phyloP scores from a whole-genome alignment of 2,888 invertebrate genomes.

The Eustalomyia histrio region DNA sequence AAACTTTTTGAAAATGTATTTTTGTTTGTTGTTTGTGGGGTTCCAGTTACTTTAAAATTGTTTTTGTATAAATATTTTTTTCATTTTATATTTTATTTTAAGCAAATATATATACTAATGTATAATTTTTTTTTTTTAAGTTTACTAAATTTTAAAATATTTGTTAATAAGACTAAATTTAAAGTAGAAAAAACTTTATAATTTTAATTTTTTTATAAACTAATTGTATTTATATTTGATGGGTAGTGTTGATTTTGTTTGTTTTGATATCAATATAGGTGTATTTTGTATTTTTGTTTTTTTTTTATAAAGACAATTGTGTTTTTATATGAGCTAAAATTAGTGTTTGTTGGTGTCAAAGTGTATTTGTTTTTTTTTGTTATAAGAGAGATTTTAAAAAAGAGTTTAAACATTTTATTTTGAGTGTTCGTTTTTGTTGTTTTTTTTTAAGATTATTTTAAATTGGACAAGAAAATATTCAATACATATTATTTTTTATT shows the following conservation, averaged over 20 bases:
- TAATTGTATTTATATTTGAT: conserved; percentile 52
- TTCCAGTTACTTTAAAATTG: background rate
- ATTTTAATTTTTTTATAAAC: conserved; percentile 39
- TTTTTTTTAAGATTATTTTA: conserved; percentile 23
- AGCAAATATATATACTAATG: background rate
- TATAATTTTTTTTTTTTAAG: conserved; percentile 11
- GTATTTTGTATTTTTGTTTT: conserved; percentile 23
- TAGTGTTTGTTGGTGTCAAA: conserved; percentile 31
- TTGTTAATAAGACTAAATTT: conserved; percentile 49
- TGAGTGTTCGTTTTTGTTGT: conserved; percentile 31
- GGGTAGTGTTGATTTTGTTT: conserved; percentile 31
- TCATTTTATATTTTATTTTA: background rate
- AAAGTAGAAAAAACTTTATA: conserved; percentile 51
- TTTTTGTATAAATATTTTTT: background rate
- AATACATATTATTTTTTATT: conserved; percentile 13
- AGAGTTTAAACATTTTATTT: conserved; percentile 18
- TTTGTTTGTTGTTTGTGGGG: background rate
- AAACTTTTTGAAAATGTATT: conserved; percentile 3
- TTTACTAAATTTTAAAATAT: conserved; percentile 34
- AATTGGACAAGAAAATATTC: conserved; percentile 45
- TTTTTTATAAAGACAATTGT: conserved; percentile 27
- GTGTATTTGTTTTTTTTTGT: conserved; percentile 20
- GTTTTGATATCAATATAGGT: conserved; percentile 1
- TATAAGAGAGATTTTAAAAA: conserved; percentile 23
- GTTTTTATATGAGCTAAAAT: conserved; percentile 34